Conservation (phyloP, 2,888 invertebrate species). For the Blastobasis adustella region DNA sequence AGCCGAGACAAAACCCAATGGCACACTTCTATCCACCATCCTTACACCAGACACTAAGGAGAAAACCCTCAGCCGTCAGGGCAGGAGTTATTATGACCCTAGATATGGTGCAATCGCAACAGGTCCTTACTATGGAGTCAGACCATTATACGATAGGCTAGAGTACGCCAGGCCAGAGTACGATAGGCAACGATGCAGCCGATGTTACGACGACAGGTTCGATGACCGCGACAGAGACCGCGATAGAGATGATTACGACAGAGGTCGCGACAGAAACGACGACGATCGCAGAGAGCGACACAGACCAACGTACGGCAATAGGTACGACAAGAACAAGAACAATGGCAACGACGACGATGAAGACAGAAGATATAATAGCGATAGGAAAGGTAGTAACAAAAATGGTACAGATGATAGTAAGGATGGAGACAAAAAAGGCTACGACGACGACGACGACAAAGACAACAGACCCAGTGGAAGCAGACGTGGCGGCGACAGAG, state of each 20-base stretch:
- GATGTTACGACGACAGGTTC: constrained; percentile 41
- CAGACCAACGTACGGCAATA: constrained; percentile 49
- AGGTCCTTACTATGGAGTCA: constrained; percentile 17
- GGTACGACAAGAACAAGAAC: constrained; percentile 41
- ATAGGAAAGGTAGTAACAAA: constrained; percentile 33
- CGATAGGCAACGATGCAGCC: constrained; percentile 47
- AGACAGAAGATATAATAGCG: constrained; percentile 24
- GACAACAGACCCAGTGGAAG: constrained; percentile 30
- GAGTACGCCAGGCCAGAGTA: constrained; percentile 28
- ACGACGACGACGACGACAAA: constrained; percentile 10
- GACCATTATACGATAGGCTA: constrained; percentile 43
- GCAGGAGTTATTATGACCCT: constrained; percentile 56
- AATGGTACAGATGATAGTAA: constrained; percentile 52
- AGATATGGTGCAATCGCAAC: constrained; percentile 23
- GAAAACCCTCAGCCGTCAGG: constrained; percentile 38
- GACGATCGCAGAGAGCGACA: constrained; percentile 35
- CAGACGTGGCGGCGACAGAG: constrained; percentile 30
- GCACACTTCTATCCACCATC: constrained; percentile 43
- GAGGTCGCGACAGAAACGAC: constrained; percentile 32
- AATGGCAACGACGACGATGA: constrained; percentile 29
- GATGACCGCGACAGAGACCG: constrained; percentile 11
- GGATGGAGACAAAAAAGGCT: constrained; percentile 34
- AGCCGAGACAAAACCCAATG: constrained; percentile 28
- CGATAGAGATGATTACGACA: constrained; percentile 33
- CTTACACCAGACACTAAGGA: constrained; percentile 28